Base-by-base conservation (phyloP, 2,888 invertebrate species). In the Drepanosiphum platanoidis region DNA sequence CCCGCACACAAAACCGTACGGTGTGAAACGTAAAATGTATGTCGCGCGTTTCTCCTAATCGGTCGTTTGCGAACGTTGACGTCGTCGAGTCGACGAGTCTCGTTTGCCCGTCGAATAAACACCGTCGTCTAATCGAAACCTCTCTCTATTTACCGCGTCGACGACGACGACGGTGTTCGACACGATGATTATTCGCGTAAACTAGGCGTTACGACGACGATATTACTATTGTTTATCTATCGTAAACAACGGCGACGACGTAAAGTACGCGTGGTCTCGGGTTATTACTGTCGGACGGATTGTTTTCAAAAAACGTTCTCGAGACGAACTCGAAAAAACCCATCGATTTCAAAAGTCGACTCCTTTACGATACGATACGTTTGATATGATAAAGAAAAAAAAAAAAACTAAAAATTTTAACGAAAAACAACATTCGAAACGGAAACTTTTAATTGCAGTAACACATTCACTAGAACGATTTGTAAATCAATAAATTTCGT, bases 281-380 rank as follows among this genome's bases (percentile, higher is more conserved):
- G 32, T 52, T 7, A 46, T 61, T 58, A 75, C 34, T 15, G 15
- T 18, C 15, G 1, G n/a, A 58, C 30, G 34, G 58, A 58, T 75
- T 75, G 34, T 75, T 36, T 58, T n/a, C 34, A 4, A 36, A 9
- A 61, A 75, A n/a, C n/a, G 27, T 34, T 61, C 8, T 4, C n/a
- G 34, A 34, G 58, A 36, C 8, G 36, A 61, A 58, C n/a, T 75
- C 27, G 4, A 36, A 75, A 36, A 75, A 36, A 58, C 36, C 18
- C 36, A 75, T 75, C 27, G 36, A 75, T 75, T 75, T 61, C 58
- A 36, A 64, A 75, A 34, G 36, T 75, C 36, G 36, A 61, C 27
- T 61, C 36, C 15, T n/a, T 75, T 75, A 36, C 36, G n/a, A 34
- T 75, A 34, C 34, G n/a, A 58, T 58, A 34, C 34, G 34, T 75